Percentiles rank a stretch among this genome's conserved stretches.
phyloP scores from a whole-genome alignment of 2,113 vertebrate genomes.

The Gnathonemus echidnorhynchus region DNA sequence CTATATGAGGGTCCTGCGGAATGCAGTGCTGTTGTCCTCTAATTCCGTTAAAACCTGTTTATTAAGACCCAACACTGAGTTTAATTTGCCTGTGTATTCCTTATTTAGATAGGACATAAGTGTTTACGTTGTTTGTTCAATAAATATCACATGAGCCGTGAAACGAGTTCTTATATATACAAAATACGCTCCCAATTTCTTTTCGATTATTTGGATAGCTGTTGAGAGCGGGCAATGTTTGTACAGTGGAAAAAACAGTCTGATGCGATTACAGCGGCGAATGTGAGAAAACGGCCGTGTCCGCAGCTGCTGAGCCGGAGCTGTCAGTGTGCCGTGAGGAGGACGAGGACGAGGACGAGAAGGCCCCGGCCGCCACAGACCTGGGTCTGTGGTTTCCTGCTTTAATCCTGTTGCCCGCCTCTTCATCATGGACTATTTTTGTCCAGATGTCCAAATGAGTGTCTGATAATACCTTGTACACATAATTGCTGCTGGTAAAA shows the following conservation, averaged over 20 bases:
- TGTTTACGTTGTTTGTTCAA: background rate
- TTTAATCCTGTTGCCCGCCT: background rate
- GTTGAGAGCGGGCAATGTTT: background rate
- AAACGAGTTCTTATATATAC: background rate
- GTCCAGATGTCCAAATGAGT: constrained; percentile 1
- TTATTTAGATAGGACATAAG: background rate
- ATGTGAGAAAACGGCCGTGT: background rate
- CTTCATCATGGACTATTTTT: background rate
- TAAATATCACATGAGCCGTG: background rate
- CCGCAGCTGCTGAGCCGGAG: background rate
- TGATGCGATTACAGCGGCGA: background rate
- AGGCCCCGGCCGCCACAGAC: background rate
- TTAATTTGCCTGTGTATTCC: background rate
- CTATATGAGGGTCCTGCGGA: background rate
- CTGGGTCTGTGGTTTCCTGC: background rate
- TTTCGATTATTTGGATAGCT: background rate
- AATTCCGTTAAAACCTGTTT: background rate
- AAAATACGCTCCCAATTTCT: background rate
- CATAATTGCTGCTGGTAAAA: constrained; percentile 12
- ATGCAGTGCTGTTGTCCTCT: background rate
- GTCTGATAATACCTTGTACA: background rate
- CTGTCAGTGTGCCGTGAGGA: background rate
- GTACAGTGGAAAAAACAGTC: background rate
- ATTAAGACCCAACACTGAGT: background rate
- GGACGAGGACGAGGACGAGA: too few species aligned